Percentiles rank a stretch among this genome's conserved stretches.
Conservation (phyloP, 2,888 invertebrate genomes). For the Drosophila rellima region DNA sequence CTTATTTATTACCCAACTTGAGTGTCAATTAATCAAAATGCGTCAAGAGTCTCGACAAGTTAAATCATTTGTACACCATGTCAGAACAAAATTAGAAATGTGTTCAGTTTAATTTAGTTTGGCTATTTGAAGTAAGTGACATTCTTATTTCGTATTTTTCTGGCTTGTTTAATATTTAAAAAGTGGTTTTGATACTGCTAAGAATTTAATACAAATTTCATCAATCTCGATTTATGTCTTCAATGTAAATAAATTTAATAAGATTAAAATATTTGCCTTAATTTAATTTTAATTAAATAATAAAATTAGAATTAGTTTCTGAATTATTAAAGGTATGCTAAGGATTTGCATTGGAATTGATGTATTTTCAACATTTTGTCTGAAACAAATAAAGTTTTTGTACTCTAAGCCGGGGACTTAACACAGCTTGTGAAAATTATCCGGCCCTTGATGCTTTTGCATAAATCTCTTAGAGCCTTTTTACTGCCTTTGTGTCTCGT, state of each 20-base stretch:
- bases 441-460: slow-evolving; percentile 12
- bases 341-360: neutral
- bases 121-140: neutral
- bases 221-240: neutral
- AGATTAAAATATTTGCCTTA: neutral
- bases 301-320: neutral
- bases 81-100: neutral
- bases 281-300: slow-evolving; percentile 2
- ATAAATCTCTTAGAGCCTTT: slow-evolving; percentile 29
- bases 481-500: slow-evolving; percentile 27
- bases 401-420: slow-evolving; percentile 21
- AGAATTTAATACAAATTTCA: slow-evolving; percentile 15
- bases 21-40: slow-evolving; percentile 38
- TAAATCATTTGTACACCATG: neutral
- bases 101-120: neutral
- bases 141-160: neutral
- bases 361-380: neutral
- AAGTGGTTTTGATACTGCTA: neutral
- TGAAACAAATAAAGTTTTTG: slow-evolving; percentile 6
- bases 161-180: neutral
- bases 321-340: neutral
- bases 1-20: slow-evolving; percentile 17
- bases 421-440: slow-evolving; percentile 37
- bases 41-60: slow-evolving; percentile 4
- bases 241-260: neutral